Evolutionary conservation across 2,797 vertebrate genomes (phyloP), one percentile per base, ranked within the genome.

Genomic region (Orestias chungarensis): DNA sequence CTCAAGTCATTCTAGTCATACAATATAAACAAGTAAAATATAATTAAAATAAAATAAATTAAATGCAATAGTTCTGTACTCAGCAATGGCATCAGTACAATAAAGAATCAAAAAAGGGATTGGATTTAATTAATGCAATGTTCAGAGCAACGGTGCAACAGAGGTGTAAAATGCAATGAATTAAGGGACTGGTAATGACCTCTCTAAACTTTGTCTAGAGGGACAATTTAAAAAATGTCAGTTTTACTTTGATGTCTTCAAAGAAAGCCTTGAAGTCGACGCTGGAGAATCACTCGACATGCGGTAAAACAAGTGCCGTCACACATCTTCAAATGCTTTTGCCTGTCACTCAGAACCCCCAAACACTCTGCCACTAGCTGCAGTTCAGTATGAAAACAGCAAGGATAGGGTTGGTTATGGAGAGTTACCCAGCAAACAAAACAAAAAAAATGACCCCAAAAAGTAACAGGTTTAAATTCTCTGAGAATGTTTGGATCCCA

Each of bases 231-330:
- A 87, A 80, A n/a, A 64, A 75, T 70, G 84, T 86, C 74, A 73
- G 50, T 74, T 82, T 88, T 78, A 66, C 86, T 90, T 90, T 88
- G 83, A 91, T 82, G 76, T 46, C 77, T 82, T 84, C 78, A 84
- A 88, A 86, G 82, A 71, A 66, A 67, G 75, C 69, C 85, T 87
- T 78, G 83, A 86, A 82, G 83, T 78, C 0, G 66, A 73, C 72
- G 44, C 75, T 65, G 72, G 78, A 83, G 82, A 61, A 54, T 82
- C 77, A 11, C 62, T 74, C 35, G 35, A 71, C 79, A 46, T 69
- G 75, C 44, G 54, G 75, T 67, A 17, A 78, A 71, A 76, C 54
- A 69, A 65, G 44, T 6, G 25, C 69, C 1, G n/a, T 71, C 73
- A 33, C 70, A 33, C 54, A 62, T 76, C 78, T 80, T 78, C 72